These are phyloP conservation scores for Drosophila persimilis DNA, from an alignment of 1,140 invertebrate species.

Conservation along the genomic window DNA sequence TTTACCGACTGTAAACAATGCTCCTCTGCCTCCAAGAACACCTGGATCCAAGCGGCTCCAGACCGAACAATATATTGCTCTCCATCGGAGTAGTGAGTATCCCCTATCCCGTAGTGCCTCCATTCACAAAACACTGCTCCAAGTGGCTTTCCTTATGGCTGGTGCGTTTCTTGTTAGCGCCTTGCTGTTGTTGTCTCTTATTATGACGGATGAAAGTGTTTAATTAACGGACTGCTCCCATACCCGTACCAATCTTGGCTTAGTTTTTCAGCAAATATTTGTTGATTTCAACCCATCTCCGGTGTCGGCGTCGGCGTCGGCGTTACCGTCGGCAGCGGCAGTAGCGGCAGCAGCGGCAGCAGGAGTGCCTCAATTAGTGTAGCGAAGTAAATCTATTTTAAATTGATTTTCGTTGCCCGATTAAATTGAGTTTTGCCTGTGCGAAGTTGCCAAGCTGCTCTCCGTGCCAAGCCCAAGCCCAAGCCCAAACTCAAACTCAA, in stretches of 20 bases:
- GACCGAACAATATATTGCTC: no score
- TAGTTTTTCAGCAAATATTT: slow-evolving; percentile 70
- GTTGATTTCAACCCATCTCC: slow-evolving; percentile 41
- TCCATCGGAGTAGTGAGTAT: no score
- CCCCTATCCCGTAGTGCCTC: no score
- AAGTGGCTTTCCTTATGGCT: neutral
- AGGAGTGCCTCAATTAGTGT: slow-evolving; percentile 66
- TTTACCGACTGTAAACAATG: no score
- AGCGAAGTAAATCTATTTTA: slow-evolving; percentile 73
- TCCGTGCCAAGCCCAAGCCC: no score
- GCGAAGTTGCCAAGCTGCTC: neutral
- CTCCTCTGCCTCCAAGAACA: no score
- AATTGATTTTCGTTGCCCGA: slow-evolving; percentile 76
- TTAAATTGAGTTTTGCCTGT: slow-evolving; percentile 60
- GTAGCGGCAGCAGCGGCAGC: neutral
- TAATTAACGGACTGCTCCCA: slow-evolving; percentile 62
- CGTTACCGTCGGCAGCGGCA: no score
- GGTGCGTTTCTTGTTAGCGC: slow-evolving; percentile 27
- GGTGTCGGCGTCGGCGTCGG: neutral
- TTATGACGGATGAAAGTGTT: slow-evolving; percentile 57
- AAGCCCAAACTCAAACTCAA: no score
- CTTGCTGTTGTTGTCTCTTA: slow-evolving; percentile 21
- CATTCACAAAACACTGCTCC: no score
- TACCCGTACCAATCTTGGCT: slow-evolving; percentile 31
- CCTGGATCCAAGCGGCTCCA: no score